Conservation (phyloP, 2,113 vertebrate species). For the Tragelaphus imberbis region DNA sequence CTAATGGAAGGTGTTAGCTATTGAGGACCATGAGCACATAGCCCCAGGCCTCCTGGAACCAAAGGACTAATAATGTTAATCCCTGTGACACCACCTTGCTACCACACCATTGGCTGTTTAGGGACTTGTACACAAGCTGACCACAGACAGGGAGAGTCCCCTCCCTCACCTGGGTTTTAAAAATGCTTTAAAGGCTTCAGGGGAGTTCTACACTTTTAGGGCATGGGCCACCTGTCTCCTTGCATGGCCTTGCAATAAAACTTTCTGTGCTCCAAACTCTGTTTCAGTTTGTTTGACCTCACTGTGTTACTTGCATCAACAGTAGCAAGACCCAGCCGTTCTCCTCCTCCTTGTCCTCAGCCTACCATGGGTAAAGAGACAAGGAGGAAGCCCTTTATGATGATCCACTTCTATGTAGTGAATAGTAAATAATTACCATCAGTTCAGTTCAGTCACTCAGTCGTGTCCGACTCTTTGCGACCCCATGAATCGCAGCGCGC, state of each 20-base stretch:
- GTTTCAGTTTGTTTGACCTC: background rate
- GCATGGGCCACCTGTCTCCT: background rate
- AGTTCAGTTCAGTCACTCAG: background rate
- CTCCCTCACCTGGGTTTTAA: background rate
- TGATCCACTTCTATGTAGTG: background rate
- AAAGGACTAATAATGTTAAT: background rate
- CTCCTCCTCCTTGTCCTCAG: background rate
- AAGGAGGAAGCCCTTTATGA: background rate
- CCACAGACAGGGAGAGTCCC: background rate
- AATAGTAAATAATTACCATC: background rate
- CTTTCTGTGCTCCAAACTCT: background rate
- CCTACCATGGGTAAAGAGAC: background rate
- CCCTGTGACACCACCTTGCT: background rate
- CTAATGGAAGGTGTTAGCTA: background rate
- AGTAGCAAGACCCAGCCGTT: background rate
- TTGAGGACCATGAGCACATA: background rate
- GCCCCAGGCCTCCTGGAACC: background rate
- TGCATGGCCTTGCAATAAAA: background rate
- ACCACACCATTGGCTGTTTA: background rate
- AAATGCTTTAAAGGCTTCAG: background rate
- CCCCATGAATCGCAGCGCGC: background rate
- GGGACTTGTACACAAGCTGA: background rate
- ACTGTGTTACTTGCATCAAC: background rate
- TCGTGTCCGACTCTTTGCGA: accelerated
- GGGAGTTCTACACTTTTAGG: background rate